Evolutionary conservation across 2,888 invertebrate species (phyloP), one percentile per base, ranked within the genome.

Genomic region (Bombyx huttoni): DNA sequence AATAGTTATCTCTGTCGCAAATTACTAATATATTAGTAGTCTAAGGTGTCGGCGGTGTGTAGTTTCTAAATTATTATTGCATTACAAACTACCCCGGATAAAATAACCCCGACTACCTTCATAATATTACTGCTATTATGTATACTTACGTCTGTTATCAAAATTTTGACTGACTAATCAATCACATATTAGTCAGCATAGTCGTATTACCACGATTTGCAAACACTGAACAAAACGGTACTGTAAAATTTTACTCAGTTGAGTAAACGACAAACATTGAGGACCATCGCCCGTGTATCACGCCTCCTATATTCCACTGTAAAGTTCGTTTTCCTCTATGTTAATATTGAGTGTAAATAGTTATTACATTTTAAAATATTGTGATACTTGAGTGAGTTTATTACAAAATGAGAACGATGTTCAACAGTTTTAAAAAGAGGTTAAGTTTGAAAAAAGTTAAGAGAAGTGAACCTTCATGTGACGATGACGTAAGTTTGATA

Each of bases 371-470:
- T 55, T 46, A 46, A 47, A 40, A 40, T 40, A 40, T 40, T 10
- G 40, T 40, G 40, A 8, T 12, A 40, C 40, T 40, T 40, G 40
- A 10, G 12, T 35, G 12, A 46, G 53, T 57, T 35, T 48, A 46
- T 51, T 13, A 51, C 45, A 51, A n/a, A 51, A 49, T 34, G n/a
- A 46, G 45, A 48, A 64, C 56, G 54, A 77, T 78, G 75, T 73
- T 77, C 13, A 64, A 62, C 49, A 56, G 61, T 34, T 60, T 81
- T 34, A 76, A 64, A 64, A 77, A 70, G 53, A 70, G 67, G 46
- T 63, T 81, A 12, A 78, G 81, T 68, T 60, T 77, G 14, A 78
- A 69, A 60, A 74, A 63, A 58, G 57, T 58, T 50, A 71, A 69
- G 54, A 71, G 67, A 53, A 64, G 59, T 46, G 58, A 40, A 58